Evolutionary conservation across 1,140 invertebrate species (phyloP).

Genomic region (Chironomus striatipennis): DNA sequence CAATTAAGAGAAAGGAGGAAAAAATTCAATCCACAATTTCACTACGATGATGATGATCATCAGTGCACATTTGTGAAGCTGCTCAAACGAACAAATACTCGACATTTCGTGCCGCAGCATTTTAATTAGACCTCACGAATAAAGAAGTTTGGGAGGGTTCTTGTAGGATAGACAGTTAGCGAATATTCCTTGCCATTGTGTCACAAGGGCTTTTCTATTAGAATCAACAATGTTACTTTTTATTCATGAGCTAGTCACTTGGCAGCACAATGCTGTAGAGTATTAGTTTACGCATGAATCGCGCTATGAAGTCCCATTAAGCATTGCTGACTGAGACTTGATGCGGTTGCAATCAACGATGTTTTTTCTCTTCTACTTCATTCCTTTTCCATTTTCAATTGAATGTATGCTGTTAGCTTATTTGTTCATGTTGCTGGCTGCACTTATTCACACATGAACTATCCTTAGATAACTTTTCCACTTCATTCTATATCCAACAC

Average conservation of each 20-base stretch:
- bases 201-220: too few species aligned
- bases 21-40: too few species aligned
- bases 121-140: slow-evolving; percentile 19
- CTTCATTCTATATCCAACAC: background rate
- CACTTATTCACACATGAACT: slow-evolving; percentile 21
- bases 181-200: too few species aligned
- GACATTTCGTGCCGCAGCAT: slow-evolving; percentile 18
- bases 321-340: background rate
- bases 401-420: background rate
- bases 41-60: background rate
- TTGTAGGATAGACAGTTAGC: background rate
- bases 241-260: too few species aligned
- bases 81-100: slow-evolving; percentile 12
- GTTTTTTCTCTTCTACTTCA: background rate
- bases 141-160: background rate
- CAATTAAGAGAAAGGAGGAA: background rate
- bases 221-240: too few species aligned
- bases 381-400: background rate
- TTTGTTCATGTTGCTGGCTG: background rate
- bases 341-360: slow-evolving; percentile 6
- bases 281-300: too few species aligned
- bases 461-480: slow-evolving; percentile 8
- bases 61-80: background rate
- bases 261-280: too few species aligned
- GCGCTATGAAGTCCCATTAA: background rate